A percentile compares a stretch with the other conserved stretches of the same genome.
These are phyloP conservation scores for Hyalella azteca DNA, from an alignment of 2,888 invertebrate genomes.

Conservation along the genomic window DNA sequence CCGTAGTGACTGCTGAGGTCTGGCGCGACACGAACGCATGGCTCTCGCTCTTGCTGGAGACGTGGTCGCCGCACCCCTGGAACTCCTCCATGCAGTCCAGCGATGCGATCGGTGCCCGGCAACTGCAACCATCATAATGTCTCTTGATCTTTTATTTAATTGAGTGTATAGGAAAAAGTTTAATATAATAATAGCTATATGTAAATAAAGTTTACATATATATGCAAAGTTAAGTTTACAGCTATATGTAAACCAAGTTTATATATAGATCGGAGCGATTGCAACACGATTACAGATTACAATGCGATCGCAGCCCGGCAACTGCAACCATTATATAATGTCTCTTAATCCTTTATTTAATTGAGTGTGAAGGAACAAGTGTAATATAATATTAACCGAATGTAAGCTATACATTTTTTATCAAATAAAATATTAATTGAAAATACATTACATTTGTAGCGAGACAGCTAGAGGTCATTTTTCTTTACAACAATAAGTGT, in stretches of 20 bases:
- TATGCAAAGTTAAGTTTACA: too few relatives aligned
- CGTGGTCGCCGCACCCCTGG: constrained; percentile 54
- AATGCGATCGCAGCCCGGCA: constrained; percentile 58
- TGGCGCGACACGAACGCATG: constrained; percentile 53
- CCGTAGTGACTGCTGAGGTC: constrained; percentile 40
- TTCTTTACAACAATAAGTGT: too few relatives aligned
- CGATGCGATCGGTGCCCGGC: constrained; percentile 59
- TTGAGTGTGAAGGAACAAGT: not conserved
- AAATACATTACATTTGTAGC: too few relatives aligned
- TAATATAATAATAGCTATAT: too few relatives aligned
- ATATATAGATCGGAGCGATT: too few relatives aligned
- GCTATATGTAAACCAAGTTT: too few relatives aligned
- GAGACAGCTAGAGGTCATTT: too few relatives aligned
- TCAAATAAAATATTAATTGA: too few relatives aligned
- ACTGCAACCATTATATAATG: not conserved
- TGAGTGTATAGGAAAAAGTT: not conserved
- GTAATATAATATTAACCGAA: too few relatives aligned
- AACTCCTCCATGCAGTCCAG: constrained; percentile 59
- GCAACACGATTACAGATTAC: too few relatives aligned
- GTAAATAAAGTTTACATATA: too few relatives aligned
- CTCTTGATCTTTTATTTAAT: not conserved
- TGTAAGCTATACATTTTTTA: too few relatives aligned
- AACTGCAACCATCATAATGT: not conserved
- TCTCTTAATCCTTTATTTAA: not conserved
- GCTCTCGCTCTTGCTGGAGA: constrained; percentile 47